Base-by-base conservation (phyloP, 2,888 invertebrate genomes). In the Ptychoptera contaminata region DNA sequence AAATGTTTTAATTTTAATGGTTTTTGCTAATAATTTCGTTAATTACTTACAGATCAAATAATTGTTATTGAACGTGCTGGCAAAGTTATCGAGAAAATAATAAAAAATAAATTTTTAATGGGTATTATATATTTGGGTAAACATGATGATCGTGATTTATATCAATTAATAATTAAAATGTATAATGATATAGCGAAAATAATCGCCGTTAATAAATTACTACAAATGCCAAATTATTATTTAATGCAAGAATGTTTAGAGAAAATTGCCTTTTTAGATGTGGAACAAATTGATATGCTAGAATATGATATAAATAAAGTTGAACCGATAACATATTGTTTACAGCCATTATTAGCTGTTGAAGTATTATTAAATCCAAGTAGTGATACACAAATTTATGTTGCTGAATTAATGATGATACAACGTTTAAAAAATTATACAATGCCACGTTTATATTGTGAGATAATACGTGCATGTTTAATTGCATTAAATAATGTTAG, bases 401-500 rank as follows among this genome's bases (percentile, higher is more conserved):
- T 86, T 1, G 79, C 82, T 51, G 87, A 92, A 58, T 66, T 94
- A 43, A 67, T 84, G 38, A 80, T 92, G 72, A 73, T 93, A 42
- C 83, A 91, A 60, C 77, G 82, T 51, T 70, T 92, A 1, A 88
- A 92, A 65, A 82, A 82, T 44, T 82, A 85, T 53, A 72, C 79
- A n/a, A 74, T 82, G 52, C 73, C 86, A 1, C 75, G 87, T 51
- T 63, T 94, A 1, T 92, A 85, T 58, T 83, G 85, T 59, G 93
- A 94, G 70, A 72, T 94, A 30, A 82, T 93, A 53, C 72, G 92
- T 50, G 86, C 90, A 0, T 87, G 90, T 56, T 77, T 93, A 47
- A 78, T 93, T 56, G 87, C 88, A n/a, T 65, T 94, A 5, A 82
- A 88, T 56, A 88, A 91, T 62, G 83, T 83, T 0, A 79, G 81